Conservation (phyloP, 2,113 vertebrate genomes). For the Phoxinus phoxinus region DNA sequence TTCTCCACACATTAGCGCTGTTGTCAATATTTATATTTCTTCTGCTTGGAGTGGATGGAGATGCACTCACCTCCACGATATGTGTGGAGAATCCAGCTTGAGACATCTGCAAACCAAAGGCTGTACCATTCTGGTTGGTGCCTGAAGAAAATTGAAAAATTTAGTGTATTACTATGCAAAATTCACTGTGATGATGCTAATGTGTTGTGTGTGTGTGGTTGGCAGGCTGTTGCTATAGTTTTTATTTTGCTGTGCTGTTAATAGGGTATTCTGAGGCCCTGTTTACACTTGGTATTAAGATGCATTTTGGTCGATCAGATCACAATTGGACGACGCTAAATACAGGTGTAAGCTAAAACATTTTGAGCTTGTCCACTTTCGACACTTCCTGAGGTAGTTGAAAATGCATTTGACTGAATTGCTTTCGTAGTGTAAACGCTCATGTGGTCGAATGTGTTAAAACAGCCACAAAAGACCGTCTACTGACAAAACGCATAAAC, state of each 20-base stretch:
- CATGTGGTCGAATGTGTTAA: too few relatives aligned
- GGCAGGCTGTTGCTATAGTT: background rate
- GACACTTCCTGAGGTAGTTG: too few relatives aligned
- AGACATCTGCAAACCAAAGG: constrained; percentile 95
- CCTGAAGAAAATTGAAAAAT: constrained; percentile 71
- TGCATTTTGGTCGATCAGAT: too few relatives aligned
- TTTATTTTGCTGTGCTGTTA: background rate
- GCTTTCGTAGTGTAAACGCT: too few relatives aligned
- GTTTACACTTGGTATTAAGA: too few relatives aligned
- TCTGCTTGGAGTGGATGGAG: background rate
- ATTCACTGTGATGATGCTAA: background rate
- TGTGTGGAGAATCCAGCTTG: constrained; percentile 98
- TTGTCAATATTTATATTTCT: constrained; percentile 27
- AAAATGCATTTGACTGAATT: too few relatives aligned
- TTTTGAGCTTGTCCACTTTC: too few relatives aligned
- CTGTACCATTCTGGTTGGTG: constrained; percentile 88
- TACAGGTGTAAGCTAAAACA: too few relatives aligned
- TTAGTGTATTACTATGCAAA: background rate
- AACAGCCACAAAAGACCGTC: too few relatives aligned
- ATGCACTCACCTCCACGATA: constrained; percentile 87
- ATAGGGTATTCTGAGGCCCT: background rate
- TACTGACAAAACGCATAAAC: too few relatives aligned
- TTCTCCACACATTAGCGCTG: background rate
- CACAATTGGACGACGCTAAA: too few relatives aligned
- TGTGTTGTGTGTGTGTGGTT: background rate